A percentile compares a stretch with the other conserved stretches of the same genome.
Conservation (phyloP, 2,113 vertebrate species). For the Limnothrissa miodon region DNA sequence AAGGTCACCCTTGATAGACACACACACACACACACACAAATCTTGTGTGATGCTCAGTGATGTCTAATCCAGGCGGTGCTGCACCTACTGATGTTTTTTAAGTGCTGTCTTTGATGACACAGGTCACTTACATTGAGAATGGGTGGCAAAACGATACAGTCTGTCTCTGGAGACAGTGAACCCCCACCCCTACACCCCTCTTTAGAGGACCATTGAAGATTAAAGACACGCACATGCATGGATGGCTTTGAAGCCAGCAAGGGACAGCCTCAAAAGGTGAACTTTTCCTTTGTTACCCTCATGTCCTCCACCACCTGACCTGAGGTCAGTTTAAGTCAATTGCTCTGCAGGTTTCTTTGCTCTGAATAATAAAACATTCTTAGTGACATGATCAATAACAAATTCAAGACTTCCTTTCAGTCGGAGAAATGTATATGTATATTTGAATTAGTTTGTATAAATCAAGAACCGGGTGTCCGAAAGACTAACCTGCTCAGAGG, state of each 20-base stretch:
- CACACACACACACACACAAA: neutral
- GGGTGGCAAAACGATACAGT: neutral
- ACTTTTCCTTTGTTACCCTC: neutral
- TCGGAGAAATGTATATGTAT: neutral
- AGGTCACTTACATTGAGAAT: neutral
- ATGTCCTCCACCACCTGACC: neutral
- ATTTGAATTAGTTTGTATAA: neutral
- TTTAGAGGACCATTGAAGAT: neutral
- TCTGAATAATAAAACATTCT: neutral
- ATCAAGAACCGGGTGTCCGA: neutral
- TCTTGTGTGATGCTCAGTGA: neutral
- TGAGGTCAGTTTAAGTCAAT: neutral
- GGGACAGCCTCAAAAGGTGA: neutral
- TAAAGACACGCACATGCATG: neutral
- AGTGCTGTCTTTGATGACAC: neutral
- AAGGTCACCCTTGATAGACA: neutral
- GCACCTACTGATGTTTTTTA: neutral
- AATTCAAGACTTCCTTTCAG: slow-evolving; percentile 7
- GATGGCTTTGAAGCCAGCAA: neutral
- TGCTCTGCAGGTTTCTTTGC: neutral
- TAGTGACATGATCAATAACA: neutral
- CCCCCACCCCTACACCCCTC: neutral
- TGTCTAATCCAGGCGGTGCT: neutral
- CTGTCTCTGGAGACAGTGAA: neutral
- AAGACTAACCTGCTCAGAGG: neutral